phyloP scores from a whole-genome alignment of 1,140 invertebrate genomes.

The Cydia fagiglandana region DNA sequence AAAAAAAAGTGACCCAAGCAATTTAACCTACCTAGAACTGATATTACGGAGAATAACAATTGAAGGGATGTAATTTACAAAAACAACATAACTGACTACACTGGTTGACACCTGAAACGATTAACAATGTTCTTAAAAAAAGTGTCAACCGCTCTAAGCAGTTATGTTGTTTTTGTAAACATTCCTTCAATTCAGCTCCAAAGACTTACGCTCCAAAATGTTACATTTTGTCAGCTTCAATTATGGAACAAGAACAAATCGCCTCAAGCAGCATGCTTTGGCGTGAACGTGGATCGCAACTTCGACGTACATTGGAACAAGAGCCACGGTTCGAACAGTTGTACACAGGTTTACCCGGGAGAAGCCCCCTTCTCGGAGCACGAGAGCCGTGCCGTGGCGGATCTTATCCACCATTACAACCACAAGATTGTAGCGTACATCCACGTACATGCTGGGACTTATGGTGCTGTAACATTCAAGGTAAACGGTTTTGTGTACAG shows the following conservation, averaged over 20 bases:
- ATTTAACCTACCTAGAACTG: no score
- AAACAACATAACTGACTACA: no score
- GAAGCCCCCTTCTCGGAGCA: conserved; percentile 85
- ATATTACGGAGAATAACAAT: no score
- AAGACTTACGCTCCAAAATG: no score
- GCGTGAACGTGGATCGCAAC: conserved; percentile 83
- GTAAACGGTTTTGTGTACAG: conserved; percentile 38
- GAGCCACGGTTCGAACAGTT: conserved; percentile 80
- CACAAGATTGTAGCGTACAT: conserved; percentile 65
- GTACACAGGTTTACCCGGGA: conserved; percentile 86
- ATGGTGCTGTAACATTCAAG: conserved; percentile 46
- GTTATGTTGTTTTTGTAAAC: no score
- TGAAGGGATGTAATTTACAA: no score
- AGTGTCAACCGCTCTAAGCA: no score
- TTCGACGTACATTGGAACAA: conserved; percentile 83
- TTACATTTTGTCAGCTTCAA: conserved; percentile 42
- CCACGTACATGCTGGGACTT: conserved; percentile 55
- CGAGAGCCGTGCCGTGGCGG: conserved; percentile 82
- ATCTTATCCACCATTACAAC: conserved; percentile 68
- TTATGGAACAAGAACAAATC: conserved; percentile 81
- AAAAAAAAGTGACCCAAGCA: no score
- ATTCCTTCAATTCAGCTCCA: no score
- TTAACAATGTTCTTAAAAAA: no score
- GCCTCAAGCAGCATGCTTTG: conserved; percentile 75
- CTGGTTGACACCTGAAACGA: no score